Conservation (phyloP, 2,113 vertebrate genomes). For the Polypterus senegalus region DNA sequence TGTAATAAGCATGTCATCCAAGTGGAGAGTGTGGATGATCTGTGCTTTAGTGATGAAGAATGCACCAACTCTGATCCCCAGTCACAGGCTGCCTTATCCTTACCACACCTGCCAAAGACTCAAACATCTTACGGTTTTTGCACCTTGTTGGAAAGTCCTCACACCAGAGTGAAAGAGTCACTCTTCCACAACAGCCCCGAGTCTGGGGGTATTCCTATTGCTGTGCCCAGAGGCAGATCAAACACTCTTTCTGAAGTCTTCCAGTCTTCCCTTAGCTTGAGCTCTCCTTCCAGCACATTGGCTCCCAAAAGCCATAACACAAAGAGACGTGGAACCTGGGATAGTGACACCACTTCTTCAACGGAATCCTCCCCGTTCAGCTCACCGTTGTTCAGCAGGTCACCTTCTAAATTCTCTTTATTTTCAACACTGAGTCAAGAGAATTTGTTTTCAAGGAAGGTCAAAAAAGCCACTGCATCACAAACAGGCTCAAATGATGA, state of each 20-base stretch:
- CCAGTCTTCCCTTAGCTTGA: conserved; percentile 48
- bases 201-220: conserved; percentile 26
- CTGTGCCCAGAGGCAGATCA: conserved; percentile 52
- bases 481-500: conserved; percentile 77
- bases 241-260: conserved; percentile 40
- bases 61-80: conserved; percentile 70
- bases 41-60: conserved; percentile 50
- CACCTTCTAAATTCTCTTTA: conserved; percentile 44
- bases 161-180: conserved; percentile 77
- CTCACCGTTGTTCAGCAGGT: conserved; percentile 52
- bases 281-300: conserved; percentile 36
- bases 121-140: conserved; percentile 74
- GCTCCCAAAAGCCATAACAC: conserved; percentile 35
- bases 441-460: conserved; percentile 47
- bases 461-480: conserved; percentile 43
- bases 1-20: conserved; percentile 60
- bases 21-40: conserved; percentile 64
- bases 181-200: conserved; percentile 63
- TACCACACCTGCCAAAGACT: conserved; percentile 69
- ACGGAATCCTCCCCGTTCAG: conserved; percentile 66
- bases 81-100: conserved; percentile 72
- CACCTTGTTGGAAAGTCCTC: conserved; percentile 73
- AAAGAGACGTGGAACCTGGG: conserved; percentile 47
- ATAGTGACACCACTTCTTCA: conserved; percentile 69
- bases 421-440: conserved; percentile 61